Percentiles rank a stretch among this genome's conserved stretches.
These are phyloP conservation scores for Labeo rohita DNA, from an alignment of 2,113 vertebrate species.

Conservation along the genomic window DNA sequence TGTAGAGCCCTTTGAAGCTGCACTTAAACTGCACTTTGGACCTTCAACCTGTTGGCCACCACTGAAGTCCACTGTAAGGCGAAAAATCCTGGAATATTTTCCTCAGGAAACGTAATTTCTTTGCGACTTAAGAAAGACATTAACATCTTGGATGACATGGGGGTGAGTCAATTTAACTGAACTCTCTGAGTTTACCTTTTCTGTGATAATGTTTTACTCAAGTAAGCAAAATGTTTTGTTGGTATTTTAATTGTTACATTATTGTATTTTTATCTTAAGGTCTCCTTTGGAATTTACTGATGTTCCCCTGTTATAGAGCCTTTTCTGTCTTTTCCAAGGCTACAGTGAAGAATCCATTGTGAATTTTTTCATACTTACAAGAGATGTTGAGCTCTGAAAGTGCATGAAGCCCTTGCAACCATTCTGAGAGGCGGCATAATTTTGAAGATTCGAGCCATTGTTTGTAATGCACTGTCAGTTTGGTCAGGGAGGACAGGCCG, in stretches of 20 bases:
- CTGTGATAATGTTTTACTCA: neutral
- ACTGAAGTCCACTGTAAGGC: no score
- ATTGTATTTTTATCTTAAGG: neutral
- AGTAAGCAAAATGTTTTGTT: neutral
- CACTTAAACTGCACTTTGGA: no score
- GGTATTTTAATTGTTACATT: neutral
- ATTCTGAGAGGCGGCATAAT: constrained; percentile 47
- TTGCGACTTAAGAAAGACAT: no score
- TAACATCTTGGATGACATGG: no score
- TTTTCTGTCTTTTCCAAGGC: neutral
- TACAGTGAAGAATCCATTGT: neutral
- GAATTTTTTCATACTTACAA: constrained; percentile 50
- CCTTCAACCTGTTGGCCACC: no score
- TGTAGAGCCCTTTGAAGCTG: no score
- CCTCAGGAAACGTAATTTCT: no score
- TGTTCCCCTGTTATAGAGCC: neutral
- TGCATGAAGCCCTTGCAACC: constrained; percentile 56
- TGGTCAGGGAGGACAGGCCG: constrained; percentile 48
- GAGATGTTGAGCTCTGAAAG: constrained; percentile 55
- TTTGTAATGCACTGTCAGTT: constrained; percentile 54
- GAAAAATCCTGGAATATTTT: no score
- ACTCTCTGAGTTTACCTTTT: no score
- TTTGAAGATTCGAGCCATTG: neutral
- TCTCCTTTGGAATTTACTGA: neutral
- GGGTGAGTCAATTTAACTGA: no score